Percentiles rank a stretch among this genome's conserved stretches.
Conservation (phyloP, 1,140 invertebrate species). For the Bombus cullumanus region DNA sequence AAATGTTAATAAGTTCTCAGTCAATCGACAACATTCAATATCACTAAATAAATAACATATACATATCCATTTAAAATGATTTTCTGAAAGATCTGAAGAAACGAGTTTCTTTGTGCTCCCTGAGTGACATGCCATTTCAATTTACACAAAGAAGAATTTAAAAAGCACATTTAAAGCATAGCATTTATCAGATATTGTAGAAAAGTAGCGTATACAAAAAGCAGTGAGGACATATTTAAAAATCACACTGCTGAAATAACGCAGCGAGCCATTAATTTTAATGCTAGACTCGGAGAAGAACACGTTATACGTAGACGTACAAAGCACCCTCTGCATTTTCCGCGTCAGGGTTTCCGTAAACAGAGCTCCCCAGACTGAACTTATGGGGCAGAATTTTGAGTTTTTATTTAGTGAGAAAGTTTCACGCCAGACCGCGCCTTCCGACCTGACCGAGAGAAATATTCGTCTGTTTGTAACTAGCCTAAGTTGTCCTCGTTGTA, state of each 20-base stretch:
- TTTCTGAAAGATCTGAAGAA: not conserved
- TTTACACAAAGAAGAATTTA: not conserved
- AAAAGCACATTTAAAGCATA: no score
- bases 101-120: no score
- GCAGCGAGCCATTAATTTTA: constrained; percentile 66
- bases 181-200: constrained; percentile 14
- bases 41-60: not conserved
- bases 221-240: constrained; percentile 49
- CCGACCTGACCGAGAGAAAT: constrained; percentile 53
- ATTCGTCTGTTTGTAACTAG: constrained; percentile 57
- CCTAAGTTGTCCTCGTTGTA: not conserved
- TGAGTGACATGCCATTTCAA: not conserved
- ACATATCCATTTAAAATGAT: not conserved
- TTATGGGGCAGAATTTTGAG: constrained; percentile 67
- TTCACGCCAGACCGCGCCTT: constrained; percentile 62
- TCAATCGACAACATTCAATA: not conserved
- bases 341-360: constrained; percentile 66
- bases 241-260: constrained; percentile 56
- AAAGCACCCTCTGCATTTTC: constrained; percentile 60
- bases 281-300: constrained; percentile 60
- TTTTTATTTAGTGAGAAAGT: constrained; percentile 75
- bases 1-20: not conserved
- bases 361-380: constrained; percentile 59
- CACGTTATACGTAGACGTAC: constrained; percentile 56
- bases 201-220: constrained; percentile 1